Conservation (phyloP, 2,888 invertebrate genomes). For the Hyposoter didymator region DNA sequence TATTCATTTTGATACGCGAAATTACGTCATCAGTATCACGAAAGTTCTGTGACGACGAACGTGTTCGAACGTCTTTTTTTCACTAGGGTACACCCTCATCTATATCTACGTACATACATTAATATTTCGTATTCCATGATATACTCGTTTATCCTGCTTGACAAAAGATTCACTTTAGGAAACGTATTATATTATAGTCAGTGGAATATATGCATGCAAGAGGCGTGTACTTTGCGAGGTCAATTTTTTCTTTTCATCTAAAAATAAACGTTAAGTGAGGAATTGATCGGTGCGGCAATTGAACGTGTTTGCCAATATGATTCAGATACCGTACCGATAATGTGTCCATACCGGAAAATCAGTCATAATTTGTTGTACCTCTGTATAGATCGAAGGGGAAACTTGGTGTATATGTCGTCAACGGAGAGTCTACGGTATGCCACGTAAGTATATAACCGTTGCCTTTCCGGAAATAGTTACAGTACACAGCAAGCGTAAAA, state of each 20-base stretch:
- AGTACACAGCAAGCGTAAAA: constrained; percentile 41
- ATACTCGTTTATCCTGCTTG: constrained; percentile 14
- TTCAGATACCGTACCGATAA: constrained; percentile 2
- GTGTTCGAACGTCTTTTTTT: no score
- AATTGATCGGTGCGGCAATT: constrained; percentile 53
- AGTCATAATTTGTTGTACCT: constrained; percentile 62
- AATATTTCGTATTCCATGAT: neutral
- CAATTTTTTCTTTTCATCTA: constrained; percentile 41
- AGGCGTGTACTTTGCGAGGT: constrained; percentile 7
- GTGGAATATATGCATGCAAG: constrained; percentile 27
- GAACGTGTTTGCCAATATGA: constrained; percentile 49
- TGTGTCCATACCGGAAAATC: constrained; percentile 46
- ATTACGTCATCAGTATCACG: no score
- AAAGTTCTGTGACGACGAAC: no score
- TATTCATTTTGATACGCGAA: no score
- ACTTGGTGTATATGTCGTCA: constrained; percentile 4
- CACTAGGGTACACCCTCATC: neutral
- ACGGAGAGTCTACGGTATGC: neutral
- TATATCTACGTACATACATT: neutral
- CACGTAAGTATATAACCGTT: constrained; percentile 34
- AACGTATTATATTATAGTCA: constrained; percentile 6
- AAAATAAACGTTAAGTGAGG: constrained; percentile 41
- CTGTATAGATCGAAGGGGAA: constrained; percentile 45
- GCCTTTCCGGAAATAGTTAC: constrained; percentile 61
- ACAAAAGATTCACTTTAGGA: constrained; percentile 27